Conservation (phyloP, 2,113 vertebrate species). For the Pseudolaguvia tuberculata region DNA sequence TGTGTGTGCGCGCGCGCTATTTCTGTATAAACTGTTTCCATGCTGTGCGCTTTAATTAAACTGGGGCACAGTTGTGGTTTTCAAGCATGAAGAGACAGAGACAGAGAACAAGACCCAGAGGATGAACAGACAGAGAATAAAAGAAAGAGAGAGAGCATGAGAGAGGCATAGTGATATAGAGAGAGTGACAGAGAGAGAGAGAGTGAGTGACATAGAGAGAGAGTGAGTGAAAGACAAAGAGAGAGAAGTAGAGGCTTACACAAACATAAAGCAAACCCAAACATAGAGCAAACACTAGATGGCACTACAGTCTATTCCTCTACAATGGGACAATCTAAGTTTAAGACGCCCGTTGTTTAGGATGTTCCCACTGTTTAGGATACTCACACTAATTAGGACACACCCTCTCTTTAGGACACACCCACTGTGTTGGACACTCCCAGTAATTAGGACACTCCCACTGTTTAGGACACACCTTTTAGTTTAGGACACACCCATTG, state of each 20-base stretch:
- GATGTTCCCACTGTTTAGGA: background rate
- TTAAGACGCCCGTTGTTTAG: background rate
- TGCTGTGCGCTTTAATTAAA: slow-evolving; percentile 15
- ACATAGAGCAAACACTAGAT: background rate
- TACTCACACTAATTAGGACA: too few species aligned
- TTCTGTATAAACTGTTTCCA: background rate
- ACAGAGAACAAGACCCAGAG: background rate
- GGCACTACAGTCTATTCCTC: background rate
- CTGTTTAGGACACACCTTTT: too few species aligned
- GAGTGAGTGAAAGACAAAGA: too few species aligned
- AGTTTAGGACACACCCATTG: too few species aligned
- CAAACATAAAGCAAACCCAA: too few species aligned
- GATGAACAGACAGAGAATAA: background rate
- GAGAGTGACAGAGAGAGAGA: slow-evolving; percentile 3
- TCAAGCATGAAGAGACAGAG: background rate
- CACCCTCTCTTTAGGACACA: too few species aligned
- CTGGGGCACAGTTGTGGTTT: background rate
- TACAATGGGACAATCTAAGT: background rate
- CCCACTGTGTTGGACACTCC: too few species aligned
- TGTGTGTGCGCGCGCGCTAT: too few species aligned
- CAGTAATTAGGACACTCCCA: too few species aligned
- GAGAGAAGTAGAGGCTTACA: too few species aligned
- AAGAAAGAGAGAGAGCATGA: background rate
- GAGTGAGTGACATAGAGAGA: background rate
- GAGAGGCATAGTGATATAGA: background rate